phyloP scores from a whole-genome alignment of 2,797 vertebrate species.

The Amphiprion clarkii region DNA sequence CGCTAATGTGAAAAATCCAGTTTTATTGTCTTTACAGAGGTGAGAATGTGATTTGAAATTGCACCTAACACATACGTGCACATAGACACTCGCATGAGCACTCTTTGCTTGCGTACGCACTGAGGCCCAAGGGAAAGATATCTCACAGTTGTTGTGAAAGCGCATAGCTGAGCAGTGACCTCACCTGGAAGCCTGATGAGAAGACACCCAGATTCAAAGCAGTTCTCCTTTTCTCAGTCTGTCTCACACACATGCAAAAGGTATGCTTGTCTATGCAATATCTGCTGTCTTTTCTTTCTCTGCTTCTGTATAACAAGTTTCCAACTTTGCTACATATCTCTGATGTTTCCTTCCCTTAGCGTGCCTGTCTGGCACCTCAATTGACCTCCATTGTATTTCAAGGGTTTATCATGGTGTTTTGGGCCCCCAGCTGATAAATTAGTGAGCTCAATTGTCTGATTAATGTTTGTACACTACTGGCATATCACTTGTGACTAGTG shows the following conservation, averaged over 20 bases:
- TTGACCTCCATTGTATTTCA: constrained; percentile 36
- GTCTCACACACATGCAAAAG: background rate
- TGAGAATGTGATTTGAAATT: constrained; percentile 38
- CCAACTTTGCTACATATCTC: background rate
- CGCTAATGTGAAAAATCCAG: constrained; percentile 6
- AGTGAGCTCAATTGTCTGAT: constrained; percentile 22
- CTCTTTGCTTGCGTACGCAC: constrained; percentile 9
- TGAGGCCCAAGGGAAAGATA: constrained; percentile 51
- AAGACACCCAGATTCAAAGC: constrained; percentile 58
- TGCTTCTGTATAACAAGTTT: background rate
- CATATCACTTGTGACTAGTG: constrained; percentile 20
- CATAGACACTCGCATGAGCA: background rate
- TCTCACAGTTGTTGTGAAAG: constrained; percentile 66
- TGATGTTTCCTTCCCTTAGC: constrained; percentile 20
- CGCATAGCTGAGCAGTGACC: constrained; percentile 78
- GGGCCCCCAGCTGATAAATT: background rate
- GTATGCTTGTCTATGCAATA: background rate
- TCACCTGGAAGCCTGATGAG: constrained; percentile 68
- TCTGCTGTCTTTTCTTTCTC: constrained; percentile 5
- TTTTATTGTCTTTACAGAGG: constrained; percentile 23
- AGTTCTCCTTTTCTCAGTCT: constrained; percentile 1
- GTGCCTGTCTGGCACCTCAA: constrained; percentile 3
- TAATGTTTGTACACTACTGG: constrained; percentile 8
- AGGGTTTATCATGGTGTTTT: background rate
- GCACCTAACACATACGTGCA: constrained; percentile 1